Conservation (phyloP, 2,888 invertebrate species). For the Calliphora vomitoria region DNA sequence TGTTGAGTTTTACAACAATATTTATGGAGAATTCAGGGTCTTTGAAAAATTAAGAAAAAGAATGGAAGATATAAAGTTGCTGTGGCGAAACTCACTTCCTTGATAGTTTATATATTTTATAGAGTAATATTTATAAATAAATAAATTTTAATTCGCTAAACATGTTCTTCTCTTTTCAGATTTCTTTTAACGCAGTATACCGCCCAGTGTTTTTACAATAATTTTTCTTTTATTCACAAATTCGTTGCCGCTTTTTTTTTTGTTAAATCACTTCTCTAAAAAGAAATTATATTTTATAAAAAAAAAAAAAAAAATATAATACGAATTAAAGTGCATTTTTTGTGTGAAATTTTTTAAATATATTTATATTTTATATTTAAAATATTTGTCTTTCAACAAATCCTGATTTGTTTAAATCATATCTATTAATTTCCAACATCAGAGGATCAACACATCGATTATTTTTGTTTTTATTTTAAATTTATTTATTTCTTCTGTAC, state of each 20-base stretch:
- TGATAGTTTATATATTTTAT: too few relatives aligned
- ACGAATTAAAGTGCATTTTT: conserved; percentile 58
- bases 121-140: too few relatives aligned
- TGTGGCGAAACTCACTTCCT: too few relatives aligned
- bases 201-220: conserved; percentile 40
- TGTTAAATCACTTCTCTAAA: background rate
- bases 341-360: conserved; percentile 44
- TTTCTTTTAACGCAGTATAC: conserved; percentile 20
- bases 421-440: background rate
- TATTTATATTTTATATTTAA: conserved; percentile 14
- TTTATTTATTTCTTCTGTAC: conserved; percentile 27
- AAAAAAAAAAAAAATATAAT: conserved; percentile 28
- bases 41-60: too few relatives aligned
- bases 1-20: too few relatives aligned
- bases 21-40: too few relatives aligned
- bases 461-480: background rate
- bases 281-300: conserved; percentile 33
- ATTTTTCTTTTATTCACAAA: conserved; percentile 9
- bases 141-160: background rate
- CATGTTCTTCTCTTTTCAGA: conserved; percentile 55
- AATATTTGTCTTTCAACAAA: conserved; percentile 25
- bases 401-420: conserved; percentile 27
- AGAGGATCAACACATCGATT: background rate
- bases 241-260: background rate
- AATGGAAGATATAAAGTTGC: too few relatives aligned